phyloP scores from a whole-genome alignment of 2,888 invertebrate species.

The Microctonus brassicae region DNA sequence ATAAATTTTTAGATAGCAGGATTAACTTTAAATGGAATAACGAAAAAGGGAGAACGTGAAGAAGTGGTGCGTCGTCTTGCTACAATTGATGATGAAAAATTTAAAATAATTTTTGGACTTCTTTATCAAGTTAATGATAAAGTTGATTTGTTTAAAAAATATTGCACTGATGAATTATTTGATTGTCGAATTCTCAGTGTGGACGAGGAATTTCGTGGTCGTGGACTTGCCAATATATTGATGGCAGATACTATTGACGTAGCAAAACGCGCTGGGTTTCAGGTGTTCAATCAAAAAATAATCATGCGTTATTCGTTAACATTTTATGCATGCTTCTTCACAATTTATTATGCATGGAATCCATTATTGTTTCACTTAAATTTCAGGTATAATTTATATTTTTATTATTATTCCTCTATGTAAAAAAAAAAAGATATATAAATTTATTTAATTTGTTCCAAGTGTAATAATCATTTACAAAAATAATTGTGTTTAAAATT shows the following conservation, averaged over 20 bases:
- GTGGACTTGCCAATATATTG: constrained; percentile 81
- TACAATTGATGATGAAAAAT: constrained; percentile 78
- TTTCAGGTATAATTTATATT: constrained; percentile 14
- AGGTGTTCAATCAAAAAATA: constrained; percentile 66
- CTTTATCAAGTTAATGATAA: constrained; percentile 80
- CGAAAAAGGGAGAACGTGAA: constrained; percentile 80
- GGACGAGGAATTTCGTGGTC: constrained; percentile 78
- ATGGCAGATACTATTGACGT: constrained; percentile 77
- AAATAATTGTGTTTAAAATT: no score
- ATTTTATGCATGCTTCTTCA: constrained; percentile 56
- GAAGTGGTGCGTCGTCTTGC: constrained; percentile 78
- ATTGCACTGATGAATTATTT: constrained; percentile 79
- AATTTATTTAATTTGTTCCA: no score
- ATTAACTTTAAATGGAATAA: constrained; percentile 83
- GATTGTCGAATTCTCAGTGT: constrained; percentile 87
- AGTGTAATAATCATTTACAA: no score
- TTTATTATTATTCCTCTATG: no score
- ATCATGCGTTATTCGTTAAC: not conserved
- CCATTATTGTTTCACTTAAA: constrained; percentile 37
- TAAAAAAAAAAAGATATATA: no score
- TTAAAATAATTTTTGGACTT: constrained; percentile 83
- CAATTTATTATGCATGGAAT: constrained; percentile 58
- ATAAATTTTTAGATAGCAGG: constrained; percentile 78
- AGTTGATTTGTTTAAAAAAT: constrained; percentile 78
- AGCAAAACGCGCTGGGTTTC: constrained; percentile 78